Evolutionary conservation across 2,888 invertebrate genomes (phyloP).

Genomic region (Morpho achilles): DNA sequence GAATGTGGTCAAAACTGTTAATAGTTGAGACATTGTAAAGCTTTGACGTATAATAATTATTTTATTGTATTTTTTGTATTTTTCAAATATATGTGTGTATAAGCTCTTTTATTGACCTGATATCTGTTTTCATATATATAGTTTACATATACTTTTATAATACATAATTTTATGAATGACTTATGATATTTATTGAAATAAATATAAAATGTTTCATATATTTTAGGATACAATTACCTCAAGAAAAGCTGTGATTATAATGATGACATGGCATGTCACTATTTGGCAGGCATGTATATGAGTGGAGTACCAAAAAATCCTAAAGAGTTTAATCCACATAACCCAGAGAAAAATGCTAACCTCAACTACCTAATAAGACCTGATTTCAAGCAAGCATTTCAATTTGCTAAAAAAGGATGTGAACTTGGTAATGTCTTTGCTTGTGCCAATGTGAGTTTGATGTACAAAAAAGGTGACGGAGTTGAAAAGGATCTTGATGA

Average conservation of each 20-base stretch:
- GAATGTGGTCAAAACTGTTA: too few relatives aligned
- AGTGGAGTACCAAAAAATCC: conserved; percentile 83
- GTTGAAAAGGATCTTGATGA: conserved; percentile 84
- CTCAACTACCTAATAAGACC: conserved; percentile 79
- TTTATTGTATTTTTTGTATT: too few relatives aligned
- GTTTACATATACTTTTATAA: too few relatives aligned
- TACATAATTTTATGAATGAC: too few relatives aligned
- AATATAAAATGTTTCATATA: not conserved
- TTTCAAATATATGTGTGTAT: too few relatives aligned
- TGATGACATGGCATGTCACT: conserved; percentile 87
- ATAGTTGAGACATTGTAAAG: too few relatives aligned
- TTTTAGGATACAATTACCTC: conserved; percentile 77
- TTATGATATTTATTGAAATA: too few relatives aligned
- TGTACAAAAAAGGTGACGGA: conserved; percentile 92
- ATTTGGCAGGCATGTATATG: conserved; percentile 88
- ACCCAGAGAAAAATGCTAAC: conserved; percentile 56
- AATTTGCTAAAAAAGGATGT: conserved; percentile 88
- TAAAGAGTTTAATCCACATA: conserved; percentile 62
- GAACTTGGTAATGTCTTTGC: conserved; percentile 91
- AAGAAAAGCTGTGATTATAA: conserved; percentile 79
- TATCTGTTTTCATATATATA: too few relatives aligned
- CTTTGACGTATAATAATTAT: too few relatives aligned
- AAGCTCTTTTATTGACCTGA: too few relatives aligned
- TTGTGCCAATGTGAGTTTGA: conserved; percentile 93
- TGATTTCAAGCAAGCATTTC: conserved; percentile 88